These are phyloP conservation scores for Pseudopleuronectes americanus DNA, from an alignment of 2,797 vertebrate genomes.

Conservation along the genomic window DNA sequence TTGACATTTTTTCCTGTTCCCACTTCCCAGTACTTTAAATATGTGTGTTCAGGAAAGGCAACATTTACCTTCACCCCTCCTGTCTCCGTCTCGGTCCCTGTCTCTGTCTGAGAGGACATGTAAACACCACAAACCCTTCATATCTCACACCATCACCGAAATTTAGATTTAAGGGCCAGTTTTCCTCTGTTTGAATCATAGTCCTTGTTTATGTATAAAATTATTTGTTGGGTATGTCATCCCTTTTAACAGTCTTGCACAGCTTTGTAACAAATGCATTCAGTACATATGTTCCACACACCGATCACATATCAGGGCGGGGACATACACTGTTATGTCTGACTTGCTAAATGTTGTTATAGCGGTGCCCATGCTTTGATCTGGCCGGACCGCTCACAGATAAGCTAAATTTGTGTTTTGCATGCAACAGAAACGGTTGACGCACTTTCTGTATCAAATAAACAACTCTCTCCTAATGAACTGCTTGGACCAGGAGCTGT, in stretches of 20 bases:
- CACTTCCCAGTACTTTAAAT: slow-evolving; percentile 2
- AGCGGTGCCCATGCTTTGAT: slow-evolving; percentile 62
- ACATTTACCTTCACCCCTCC: slow-evolving; percentile 49
- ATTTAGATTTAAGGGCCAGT: slow-evolving; percentile 24
- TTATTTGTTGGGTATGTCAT: slow-evolving; percentile 30
- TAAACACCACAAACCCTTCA: slow-evolving; percentile 47
- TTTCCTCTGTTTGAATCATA: slow-evolving; percentile 10
- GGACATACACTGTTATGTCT: slow-evolving; percentile 73
- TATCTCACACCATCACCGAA: slow-evolving; percentile 1
- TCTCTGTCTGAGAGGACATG: slow-evolving; percentile 50
- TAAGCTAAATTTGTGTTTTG: slow-evolving; percentile 71
- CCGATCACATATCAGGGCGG: slow-evolving; percentile 63
- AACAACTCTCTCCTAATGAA: slow-evolving; percentile 42
- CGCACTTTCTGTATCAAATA: slow-evolving; percentile 44
- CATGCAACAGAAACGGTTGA: slow-evolving; percentile 63
- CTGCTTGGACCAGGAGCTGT: slow-evolving; percentile 18
- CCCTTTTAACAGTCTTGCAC: slow-evolving; percentile 1
- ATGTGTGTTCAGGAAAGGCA: slow-evolving; percentile 53
- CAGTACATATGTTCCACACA: slow-evolving; percentile 20
- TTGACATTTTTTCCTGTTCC: slow-evolving; percentile 19
- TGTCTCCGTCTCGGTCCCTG: slow-evolving; percentile 17
- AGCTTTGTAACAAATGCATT: slow-evolving; percentile 30
- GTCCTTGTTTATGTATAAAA: slow-evolving; percentile 38
- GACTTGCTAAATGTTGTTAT: slow-evolving; percentile 56
- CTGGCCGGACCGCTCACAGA: slow-evolving; percentile 61